phyloP scores from a whole-genome alignment of 2,888 invertebrate genomes.

The Cactoblastis cactorum region DNA sequence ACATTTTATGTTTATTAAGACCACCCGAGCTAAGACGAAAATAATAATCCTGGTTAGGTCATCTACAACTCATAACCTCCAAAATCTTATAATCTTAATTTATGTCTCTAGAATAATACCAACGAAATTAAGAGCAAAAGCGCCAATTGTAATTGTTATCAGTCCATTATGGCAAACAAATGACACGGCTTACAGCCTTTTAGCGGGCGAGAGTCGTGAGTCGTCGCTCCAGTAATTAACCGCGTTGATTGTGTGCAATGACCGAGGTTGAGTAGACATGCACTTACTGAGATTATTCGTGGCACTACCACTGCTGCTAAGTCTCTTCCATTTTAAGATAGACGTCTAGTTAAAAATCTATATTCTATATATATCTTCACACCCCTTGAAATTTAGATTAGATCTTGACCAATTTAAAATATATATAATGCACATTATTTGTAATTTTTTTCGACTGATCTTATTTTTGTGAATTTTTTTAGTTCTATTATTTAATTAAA shows the following conservation, averaged over 20 bases:
- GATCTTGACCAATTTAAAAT: no score
- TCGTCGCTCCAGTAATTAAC: slow-evolving; percentile 67
- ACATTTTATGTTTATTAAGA: no score
- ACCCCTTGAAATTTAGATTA: no score
- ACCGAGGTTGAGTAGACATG: slow-evolving; percentile 32
- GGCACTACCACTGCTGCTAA: slow-evolving; percentile 6
- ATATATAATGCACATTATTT: no score
- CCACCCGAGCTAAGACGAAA: background rate
- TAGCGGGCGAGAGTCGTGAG: slow-evolving; percentile 69
- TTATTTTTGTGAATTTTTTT: no score
- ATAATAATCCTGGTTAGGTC: no score
- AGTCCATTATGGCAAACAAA: slow-evolving; percentile 73
- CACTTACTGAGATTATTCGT: slow-evolving; percentile 15
- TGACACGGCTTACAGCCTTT: slow-evolving; percentile 73
- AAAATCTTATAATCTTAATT: slow-evolving; percentile 21
- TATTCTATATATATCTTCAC: no score
- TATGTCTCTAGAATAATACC: slow-evolving; percentile 23
- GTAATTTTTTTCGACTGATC: no score
- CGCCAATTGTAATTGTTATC: slow-evolving; percentile 64
- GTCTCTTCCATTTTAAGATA: no score
- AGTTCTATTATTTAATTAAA: no score
- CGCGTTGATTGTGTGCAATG: slow-evolving; percentile 53
- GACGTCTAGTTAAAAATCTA: no score
- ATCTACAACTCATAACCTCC: no score
- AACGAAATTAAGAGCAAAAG: slow-evolving; percentile 43